phyloP scores from a whole-genome alignment of 2,797 vertebrate genomes.

The Sphenodon punctatus region DNA sequence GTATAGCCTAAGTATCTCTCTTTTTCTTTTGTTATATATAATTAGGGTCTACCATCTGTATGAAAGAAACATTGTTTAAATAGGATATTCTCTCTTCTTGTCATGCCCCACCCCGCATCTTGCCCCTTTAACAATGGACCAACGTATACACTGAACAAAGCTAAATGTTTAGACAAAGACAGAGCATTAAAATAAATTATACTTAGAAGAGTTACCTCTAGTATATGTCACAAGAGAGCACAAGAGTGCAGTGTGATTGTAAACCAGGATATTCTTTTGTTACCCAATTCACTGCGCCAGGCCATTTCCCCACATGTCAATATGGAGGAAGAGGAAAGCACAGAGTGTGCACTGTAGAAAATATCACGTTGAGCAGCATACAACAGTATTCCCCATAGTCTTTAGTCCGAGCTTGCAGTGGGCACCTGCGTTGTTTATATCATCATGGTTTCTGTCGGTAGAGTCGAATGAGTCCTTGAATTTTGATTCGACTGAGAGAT shows the following conservation, averaged over 20 bases:
- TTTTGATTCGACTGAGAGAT: constrained; percentile 73
- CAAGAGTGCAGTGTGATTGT: background rate
- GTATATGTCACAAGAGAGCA: background rate
- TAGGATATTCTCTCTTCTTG: background rate
- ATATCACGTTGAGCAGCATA: constrained; percentile 35
- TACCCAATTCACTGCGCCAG: background rate
- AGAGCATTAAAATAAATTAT: background rate
- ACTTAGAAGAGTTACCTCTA: background rate
- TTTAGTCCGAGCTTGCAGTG: background rate
- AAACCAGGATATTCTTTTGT: background rate
- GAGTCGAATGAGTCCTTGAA: constrained; percentile 85
- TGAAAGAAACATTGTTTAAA: constrained; percentile 3
- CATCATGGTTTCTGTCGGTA: constrained; percentile 90
- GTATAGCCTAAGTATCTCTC: background rate
- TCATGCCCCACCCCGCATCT: background rate
- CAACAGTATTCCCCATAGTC: constrained; percentile 23
- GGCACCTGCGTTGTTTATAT: constrained; percentile 73
- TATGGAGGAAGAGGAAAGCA: constrained; percentile 42
- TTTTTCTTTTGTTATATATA: constrained; percentile 6
- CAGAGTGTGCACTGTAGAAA: constrained; percentile 45
- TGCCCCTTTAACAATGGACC: background rate
- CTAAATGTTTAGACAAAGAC: background rate
- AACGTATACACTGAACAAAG: background rate
- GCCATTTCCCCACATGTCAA: constrained; percentile 11
- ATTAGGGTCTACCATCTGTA: background rate